Conservation (phyloP, 2,888 invertebrate species). For the Mimumesa dahlbomi region DNA sequence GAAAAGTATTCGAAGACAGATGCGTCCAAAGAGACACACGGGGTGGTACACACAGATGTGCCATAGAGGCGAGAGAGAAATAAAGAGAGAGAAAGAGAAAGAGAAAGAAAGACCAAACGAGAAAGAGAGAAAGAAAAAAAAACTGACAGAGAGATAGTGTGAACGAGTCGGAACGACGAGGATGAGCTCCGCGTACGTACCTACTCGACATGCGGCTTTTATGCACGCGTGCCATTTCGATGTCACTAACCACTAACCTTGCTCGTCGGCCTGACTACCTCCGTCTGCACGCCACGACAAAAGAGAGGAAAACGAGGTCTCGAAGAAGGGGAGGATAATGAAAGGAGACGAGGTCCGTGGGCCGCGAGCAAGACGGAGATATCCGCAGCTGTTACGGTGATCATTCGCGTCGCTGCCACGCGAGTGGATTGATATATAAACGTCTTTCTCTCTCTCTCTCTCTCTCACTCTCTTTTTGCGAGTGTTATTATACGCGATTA, state of each 20-base stretch:
- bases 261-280: conserved; percentile 4
- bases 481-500: conserved; percentile 52
- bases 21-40: conserved; percentile 1
- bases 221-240: conserved; percentile 45
- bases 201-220: conserved; percentile 2
- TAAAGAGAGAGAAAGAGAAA: neutral
- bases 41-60: neutral
- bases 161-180: neutral
- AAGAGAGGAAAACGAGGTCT: conserved; percentile 19
- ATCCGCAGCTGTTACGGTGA: conserved; percentile 13
- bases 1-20: conserved; percentile 8
- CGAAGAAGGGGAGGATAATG: conserved; percentile 21
- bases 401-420: conserved; percentile 18
- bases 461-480: too few species aligned
- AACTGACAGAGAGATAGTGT: neutral
- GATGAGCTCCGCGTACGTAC: neutral
- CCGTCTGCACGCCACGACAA: neutral
- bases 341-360: neutral
- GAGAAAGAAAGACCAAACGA: neutral
- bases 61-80: conserved; percentile 3
- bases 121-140: neutral
- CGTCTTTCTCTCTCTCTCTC: neutral
- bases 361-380: neutral
- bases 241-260: conserved; percentile 35
- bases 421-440: conserved; percentile 44